These are phyloP conservation scores for Acestrorhynchus altus DNA, from an alignment of 2,797 vertebrate genomes.

Conservation along the genomic window DNA sequence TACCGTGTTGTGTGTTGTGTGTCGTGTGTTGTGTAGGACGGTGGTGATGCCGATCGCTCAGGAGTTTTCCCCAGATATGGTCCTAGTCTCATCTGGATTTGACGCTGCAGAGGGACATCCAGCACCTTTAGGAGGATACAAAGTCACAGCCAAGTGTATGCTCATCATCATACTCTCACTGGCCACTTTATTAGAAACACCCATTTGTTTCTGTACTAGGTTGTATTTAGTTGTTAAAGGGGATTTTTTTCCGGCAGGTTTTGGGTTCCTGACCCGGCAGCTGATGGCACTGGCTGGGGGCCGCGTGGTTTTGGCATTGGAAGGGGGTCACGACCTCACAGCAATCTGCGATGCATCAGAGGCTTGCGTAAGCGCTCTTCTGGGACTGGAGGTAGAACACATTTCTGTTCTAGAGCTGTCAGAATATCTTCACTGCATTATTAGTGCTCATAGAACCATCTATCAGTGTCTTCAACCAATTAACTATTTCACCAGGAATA, in stretches of 20 bases:
- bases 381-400: slow-evolving; percentile 87
- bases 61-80: slow-evolving; percentile 91
- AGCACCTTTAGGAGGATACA: slow-evolving; percentile 91
- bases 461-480: no score
- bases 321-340: slow-evolving; percentile 95
- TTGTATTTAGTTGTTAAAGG: neutral
- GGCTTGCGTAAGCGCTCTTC: slow-evolving; percentile 88
- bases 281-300: slow-evolving; percentile 92
- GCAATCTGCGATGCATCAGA: slow-evolving; percentile 96
- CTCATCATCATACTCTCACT: neutral
- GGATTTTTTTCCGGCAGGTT: slow-evolving; percentile 75
- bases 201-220: neutral
- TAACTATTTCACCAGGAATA: no score
- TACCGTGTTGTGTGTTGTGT: slow-evolving; percentile 7
- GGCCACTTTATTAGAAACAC: neutral
- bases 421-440: no score
- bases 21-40: slow-evolving; percentile 75
- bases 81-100: slow-evolving; percentile 94
- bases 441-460: no score
- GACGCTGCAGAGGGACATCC: slow-evolving; percentile 93
- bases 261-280: slow-evolving; percentile 92
- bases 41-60: slow-evolving; percentile 95
- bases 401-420: no score
- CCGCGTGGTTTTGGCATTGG: slow-evolving; percentile 88
- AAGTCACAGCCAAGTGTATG: slow-evolving; percentile 95